phyloP scores from a whole-genome alignment of 2,888 invertebrate species.

The Acrobasis consociella region DNA sequence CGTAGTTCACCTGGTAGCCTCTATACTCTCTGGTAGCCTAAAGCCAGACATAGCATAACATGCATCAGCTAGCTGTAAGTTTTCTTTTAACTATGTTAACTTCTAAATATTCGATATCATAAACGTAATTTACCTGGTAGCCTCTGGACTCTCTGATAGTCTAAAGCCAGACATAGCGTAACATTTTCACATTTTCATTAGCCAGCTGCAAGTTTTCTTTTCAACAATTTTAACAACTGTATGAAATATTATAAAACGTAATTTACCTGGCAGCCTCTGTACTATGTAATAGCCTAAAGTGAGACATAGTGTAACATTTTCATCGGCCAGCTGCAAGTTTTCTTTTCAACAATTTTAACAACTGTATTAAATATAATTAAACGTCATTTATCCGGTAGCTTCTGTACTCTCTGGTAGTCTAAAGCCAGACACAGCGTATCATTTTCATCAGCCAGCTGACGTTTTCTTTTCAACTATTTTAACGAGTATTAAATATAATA shows the following conservation, averaged over 20 bases:
- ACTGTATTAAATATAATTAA: neutral
- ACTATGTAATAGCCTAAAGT: conserved; percentile 76
- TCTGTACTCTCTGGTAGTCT: conserved; percentile 67
- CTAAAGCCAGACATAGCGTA: neutral
- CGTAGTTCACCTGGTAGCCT: no score
- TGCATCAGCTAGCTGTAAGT: no score
- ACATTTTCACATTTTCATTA: conserved; percentile 79
- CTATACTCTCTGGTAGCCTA: no score
- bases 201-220: conserved; percentile 64
- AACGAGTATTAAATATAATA: neutral
- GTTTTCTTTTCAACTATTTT: no score
- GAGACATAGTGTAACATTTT: conserved; percentile 74
- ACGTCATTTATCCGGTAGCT: conserved; percentile 64
- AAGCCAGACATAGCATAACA: no score
- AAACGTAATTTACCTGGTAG: conserved; percentile 42
- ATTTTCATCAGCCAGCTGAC: no score
- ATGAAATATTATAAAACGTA: neutral
- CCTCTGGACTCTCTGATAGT: neutral
- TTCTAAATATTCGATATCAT: no score
- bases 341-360: conserved; percentile 75
- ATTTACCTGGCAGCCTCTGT: conserved; percentile 71
- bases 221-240: no score
- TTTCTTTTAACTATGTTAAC: conserved; percentile 2
- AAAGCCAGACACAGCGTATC: conserved; percentile 28
- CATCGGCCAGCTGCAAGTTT: conserved; percentile 73